Evolutionary conservation across 2,113 vertebrate species (phyloP), one percentile per base, ranked within the genome.

Genomic region (Chaetodon trifascialis): DNA sequence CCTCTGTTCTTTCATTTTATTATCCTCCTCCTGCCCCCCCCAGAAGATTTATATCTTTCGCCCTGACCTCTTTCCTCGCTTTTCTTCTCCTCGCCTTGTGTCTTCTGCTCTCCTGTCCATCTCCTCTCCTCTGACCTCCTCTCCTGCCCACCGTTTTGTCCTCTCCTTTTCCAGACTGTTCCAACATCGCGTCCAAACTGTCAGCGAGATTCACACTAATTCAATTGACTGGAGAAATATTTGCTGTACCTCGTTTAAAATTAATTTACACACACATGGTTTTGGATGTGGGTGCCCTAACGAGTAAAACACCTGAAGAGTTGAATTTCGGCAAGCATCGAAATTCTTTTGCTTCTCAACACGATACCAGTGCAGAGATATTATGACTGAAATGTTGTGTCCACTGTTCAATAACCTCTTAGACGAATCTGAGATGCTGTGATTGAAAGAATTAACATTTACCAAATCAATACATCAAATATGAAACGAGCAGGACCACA

Each of bases 1-100:
- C 79, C 83, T 83, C 81, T 86, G 89, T 90, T 88, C 84, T 91
- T 88, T 83, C 80, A 80, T 80, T 90, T 92, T 86, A 93, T 90
- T 85, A 86, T 80, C 85, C 77, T 86, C 66, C 23, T 40, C 34
- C 71, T 67, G 74, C 38, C 62, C 70, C 58, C 19, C 40, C 36
- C 19, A 51, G 54, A 7, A 69, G 54, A 92, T 89, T 83, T 86
- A 67, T 73, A 70, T 56, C 67, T 76, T 38, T 59, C 55, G 55
- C 56, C 81, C 58, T 86, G 87, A 90, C 78, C 76, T 82, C 67
- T 73, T 58, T 21, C 9, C 65, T 65, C 49, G 11, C 47, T 25
- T 82, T 81, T 72, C 73, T 21, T 23, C 66, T 68, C 52, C 25
- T 83, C 9, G 1, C 76, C 38, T 44, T 64, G 49, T 76, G 23